A percentile compares a stretch with the other conserved stretches of the same genome.
Evolutionary conservation across 92 coral and sea anemone genomes (phyloP).

Genomic region (Desmophyllum pertusum): DNA sequence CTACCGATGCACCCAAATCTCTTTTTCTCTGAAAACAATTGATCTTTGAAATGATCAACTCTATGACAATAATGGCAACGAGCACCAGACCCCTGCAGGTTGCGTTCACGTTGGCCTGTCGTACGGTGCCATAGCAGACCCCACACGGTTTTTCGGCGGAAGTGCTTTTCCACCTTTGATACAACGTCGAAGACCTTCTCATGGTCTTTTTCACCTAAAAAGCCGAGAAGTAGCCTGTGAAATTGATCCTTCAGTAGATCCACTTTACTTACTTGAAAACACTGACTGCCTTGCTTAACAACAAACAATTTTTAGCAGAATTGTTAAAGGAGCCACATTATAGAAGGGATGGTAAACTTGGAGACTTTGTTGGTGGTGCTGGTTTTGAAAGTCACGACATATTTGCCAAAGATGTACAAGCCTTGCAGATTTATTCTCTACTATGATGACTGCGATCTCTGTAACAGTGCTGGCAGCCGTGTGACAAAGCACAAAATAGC

Average conservation of each 20-base stretch:
- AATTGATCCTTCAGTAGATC: slow-evolving; percentile 40
- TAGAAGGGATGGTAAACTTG: slow-evolving; percentile 30
- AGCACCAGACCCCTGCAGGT: background rate
- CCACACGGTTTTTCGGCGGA: background rate
- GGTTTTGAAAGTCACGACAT: slow-evolving; percentile 34
- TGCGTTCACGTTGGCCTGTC: background rate
- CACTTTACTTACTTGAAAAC: too few species aligned
- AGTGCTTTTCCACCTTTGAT: slow-evolving; percentile 21
- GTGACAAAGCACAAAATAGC: slow-evolving; percentile 35
- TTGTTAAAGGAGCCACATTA: slow-evolving; percentile 14
- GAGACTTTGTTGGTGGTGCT: slow-evolving; percentile 45
- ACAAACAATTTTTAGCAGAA: background rate
- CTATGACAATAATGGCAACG: slow-evolving; percentile 18
- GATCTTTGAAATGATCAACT: background rate
- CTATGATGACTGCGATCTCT: slow-evolving; percentile 53
- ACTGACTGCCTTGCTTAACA: background rate
- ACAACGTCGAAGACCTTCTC: slow-evolving; percentile 39
- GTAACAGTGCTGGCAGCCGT: slow-evolving; percentile 50
- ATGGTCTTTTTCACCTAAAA: slow-evolving; percentile 46
- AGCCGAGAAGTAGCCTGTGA: slow-evolving; percentile 33
- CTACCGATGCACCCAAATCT: background rate
- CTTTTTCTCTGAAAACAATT: background rate
- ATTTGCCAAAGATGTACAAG: slow-evolving; percentile 40
- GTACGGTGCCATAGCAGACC: background rate
- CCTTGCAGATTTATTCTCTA: slow-evolving; percentile 40